Percentiles rank a stretch among this genome's conserved stretches.
These are phyloP conservation scores for Gouania willdenowi DNA, from an alignment of 2,797 vertebrate genomes.

Conservation along the genomic window DNA sequence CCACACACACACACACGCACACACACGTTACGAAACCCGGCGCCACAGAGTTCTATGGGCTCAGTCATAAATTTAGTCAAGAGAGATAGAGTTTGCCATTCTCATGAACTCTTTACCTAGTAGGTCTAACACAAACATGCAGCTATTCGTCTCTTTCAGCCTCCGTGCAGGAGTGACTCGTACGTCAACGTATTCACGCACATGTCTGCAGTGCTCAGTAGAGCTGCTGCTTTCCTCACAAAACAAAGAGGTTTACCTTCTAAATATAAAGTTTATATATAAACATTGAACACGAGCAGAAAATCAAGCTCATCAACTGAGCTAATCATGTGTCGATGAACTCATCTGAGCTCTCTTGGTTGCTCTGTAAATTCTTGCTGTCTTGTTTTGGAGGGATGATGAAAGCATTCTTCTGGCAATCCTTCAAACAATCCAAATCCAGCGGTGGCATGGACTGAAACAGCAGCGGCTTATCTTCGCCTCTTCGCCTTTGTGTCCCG, in stretches of 20 bases:
- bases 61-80: conserved; percentile 60
- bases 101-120: conserved; percentile 71
- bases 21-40: conserved; percentile 59
- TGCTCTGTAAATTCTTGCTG: conserved; percentile 44
- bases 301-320: conserved; percentile 31
- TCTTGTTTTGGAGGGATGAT: conserved; percentile 67
- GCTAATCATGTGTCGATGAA: conserved; percentile 45
- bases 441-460: conserved; percentile 58
- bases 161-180: conserved; percentile 9
- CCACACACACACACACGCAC: conserved; percentile 35
- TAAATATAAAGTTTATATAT: too few species aligned
- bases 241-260: too few species aligned
- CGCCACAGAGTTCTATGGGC: conserved; percentile 45
- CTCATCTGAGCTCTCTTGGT: conserved; percentile 30
- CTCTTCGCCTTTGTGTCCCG: conserved; percentile 58
- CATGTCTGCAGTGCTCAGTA: not conserved
- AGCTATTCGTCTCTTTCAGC: conserved; percentile 45
- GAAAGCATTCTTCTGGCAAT: conserved; percentile 79
- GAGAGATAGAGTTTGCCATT: conserved; percentile 56
- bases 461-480: conserved; percentile 63
- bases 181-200: conserved; percentile 7
- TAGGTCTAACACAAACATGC: conserved; percentile 44
- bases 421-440: conserved; percentile 66
- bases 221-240: too few species aligned
- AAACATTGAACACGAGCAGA: not conserved